Evolutionary conservation across 2,888 invertebrate genomes (phyloP).

Genomic region (Gryllus longicercus): DNA sequence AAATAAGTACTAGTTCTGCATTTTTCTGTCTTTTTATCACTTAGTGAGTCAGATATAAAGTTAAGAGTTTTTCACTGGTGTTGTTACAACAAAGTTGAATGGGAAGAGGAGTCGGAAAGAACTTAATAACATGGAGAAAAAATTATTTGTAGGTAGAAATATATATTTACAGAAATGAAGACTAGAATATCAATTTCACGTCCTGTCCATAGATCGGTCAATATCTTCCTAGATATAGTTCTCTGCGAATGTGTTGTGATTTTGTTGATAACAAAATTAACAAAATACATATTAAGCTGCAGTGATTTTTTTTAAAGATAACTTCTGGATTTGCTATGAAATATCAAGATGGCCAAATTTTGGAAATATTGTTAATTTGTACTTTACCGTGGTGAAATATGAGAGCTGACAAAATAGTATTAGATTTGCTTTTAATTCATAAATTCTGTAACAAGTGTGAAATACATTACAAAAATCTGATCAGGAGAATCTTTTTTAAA

Average conservation of each 20-base stretch:
- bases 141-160: neutral
- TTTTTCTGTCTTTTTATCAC: conserved; percentile 8
- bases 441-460: no score
- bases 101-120: neutral
- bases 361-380: no score
- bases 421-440: no score
- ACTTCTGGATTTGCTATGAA: neutral
- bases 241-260: neutral
- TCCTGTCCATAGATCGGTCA: neutral
- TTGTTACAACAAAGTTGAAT: neutral
- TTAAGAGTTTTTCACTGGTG: neutral
- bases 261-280: conserved; percentile 8
- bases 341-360: neutral
- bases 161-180: neutral
- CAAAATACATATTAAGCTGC: neutral
- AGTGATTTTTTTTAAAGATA: neutral
- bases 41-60: neutral
- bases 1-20: neutral
- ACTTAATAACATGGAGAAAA: neutral
- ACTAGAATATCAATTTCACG: neutral
- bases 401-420: no score
- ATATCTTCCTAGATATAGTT: neutral
- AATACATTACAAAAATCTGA: no score
- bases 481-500: no score
- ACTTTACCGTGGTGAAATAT: no score